phyloP scores from a whole-genome alignment of 2,797 vertebrate species.

The Acropternis orthonyx region DNA sequence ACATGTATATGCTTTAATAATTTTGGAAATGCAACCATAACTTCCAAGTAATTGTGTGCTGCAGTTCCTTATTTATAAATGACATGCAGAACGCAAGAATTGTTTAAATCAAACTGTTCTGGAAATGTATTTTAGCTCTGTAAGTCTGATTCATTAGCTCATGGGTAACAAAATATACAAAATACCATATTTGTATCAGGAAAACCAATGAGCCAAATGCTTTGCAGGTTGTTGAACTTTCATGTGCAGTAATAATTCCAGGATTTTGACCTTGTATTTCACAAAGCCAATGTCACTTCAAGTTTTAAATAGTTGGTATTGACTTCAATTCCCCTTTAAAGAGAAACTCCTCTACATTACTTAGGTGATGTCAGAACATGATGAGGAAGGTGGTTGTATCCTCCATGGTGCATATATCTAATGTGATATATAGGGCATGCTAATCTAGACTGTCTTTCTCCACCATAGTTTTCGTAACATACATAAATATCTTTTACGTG shows the following conservation, averaged over 20 bases:
- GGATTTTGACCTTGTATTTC: neutral
- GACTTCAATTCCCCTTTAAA: neutral
- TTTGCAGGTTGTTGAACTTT: neutral
- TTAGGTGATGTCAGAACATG: neutral
- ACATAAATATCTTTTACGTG: neutral
- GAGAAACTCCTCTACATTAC: neutral
- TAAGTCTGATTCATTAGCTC: neutral
- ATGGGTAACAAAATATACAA: neutral
- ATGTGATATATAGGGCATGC: neutral
- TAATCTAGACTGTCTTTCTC: neutral
- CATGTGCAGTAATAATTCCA: neutral
- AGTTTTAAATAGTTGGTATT: neutral
- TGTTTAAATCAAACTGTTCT: neutral
- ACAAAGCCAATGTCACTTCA: neutral
- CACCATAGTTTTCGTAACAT: neutral
- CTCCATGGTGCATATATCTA: neutral
- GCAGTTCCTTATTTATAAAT: neutral
- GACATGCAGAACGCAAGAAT: neutral
- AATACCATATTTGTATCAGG: neutral
- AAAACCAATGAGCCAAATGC: neutral
- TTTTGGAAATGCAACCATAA: neutral
- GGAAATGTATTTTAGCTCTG: neutral
- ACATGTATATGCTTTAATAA: neutral
- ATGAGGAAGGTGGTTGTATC: neutral
- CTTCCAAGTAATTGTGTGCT: neutral